Base-by-base conservation (phyloP, 92 coral and sea anemone species). In the Actinostola sp. region DNA sequence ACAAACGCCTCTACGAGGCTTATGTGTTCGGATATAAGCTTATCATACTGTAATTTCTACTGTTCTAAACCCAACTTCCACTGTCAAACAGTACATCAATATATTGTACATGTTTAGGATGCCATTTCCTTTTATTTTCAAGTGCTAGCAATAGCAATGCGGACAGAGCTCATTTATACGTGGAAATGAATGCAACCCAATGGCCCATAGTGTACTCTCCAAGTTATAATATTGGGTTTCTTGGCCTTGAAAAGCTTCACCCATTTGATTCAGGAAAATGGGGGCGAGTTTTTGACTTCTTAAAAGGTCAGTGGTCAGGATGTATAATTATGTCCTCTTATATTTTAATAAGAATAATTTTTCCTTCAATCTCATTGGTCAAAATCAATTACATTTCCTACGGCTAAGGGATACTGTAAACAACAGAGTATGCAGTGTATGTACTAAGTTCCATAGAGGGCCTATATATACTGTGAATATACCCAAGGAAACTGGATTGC, bases 211-310 rank as follows among this genome's bases (percentile, higher is more conserved):
- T 91, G 13, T 95, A 95, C 82, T 75, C 91, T 57, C 42, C 87
- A 2, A 71, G 75, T 16, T 95, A 95, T 65, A 95, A 95, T 44
- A 95, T 95, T 87, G 91, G 97, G 16, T 95, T 95, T 70, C 71
- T 95, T 59, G 97, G 97, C 7, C 79, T 95, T 55, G 90, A 95
- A 66, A 83, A 73, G 67, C 95, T 94, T 31, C 98, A 94, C 52
- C 97, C 98, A 57, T 94, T 94, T 84, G 98, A 94, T 60, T 94
- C 98, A 67, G 97, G 92, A 62, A 94, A 94, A 81, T 94, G 98
- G 98, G 98, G 98, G 10, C 86, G 94, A 61, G 88, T 86, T 36
- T 89, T 88, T 73, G 80, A 75, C 17, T 76, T 69, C 32, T 84
- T 94, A 19, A 82, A 88, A 92, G 98, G 97, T 91, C 70, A 24